Evolutionary conservation across 2,797 vertebrate species (phyloP).

Genomic region (Myripristis murdjan): DNA sequence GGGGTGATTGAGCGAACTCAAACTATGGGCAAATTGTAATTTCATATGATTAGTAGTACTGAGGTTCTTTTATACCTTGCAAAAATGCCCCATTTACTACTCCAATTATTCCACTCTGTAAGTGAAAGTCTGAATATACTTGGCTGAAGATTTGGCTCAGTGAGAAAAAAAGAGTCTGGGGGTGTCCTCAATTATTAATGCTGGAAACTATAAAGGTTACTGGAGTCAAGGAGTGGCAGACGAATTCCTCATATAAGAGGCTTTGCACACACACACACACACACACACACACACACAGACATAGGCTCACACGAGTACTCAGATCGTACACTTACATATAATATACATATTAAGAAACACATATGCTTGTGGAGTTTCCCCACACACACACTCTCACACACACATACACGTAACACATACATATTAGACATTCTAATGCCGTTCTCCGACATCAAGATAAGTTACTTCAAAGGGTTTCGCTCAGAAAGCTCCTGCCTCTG

Average conservation of each 20-base stretch:
- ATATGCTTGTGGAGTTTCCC: conserved; percentile 12
- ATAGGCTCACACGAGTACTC: background rate
- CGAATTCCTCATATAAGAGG: background rate
- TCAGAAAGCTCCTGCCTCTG: conserved; percentile 56
- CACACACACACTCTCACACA: conserved; percentile 5
- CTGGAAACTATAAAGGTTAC: background rate
- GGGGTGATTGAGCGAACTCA: background rate
- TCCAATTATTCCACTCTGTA: background rate
- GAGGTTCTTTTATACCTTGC: too few species aligned
- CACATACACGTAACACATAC: conserved; percentile 21
- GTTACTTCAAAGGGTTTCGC: conserved; percentile 69
- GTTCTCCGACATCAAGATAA: conserved; percentile 70
- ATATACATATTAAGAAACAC: background rate
- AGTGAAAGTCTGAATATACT: background rate
- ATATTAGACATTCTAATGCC: conserved; percentile 55
- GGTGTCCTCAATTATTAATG: conserved; percentile 1
- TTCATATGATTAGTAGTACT: background rate
- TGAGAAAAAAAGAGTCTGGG: background rate
- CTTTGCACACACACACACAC: conserved; percentile 1
- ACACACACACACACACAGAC: conserved; percentile 8
- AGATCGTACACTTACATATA: too few species aligned
- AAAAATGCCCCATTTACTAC: too few species aligned
- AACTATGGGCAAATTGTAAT: background rate
- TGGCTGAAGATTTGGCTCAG: background rate
- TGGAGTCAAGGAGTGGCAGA: background rate